Base-by-base conservation (phyloP, 2,888 invertebrate genomes). In the Escarpia spicata region DNA sequence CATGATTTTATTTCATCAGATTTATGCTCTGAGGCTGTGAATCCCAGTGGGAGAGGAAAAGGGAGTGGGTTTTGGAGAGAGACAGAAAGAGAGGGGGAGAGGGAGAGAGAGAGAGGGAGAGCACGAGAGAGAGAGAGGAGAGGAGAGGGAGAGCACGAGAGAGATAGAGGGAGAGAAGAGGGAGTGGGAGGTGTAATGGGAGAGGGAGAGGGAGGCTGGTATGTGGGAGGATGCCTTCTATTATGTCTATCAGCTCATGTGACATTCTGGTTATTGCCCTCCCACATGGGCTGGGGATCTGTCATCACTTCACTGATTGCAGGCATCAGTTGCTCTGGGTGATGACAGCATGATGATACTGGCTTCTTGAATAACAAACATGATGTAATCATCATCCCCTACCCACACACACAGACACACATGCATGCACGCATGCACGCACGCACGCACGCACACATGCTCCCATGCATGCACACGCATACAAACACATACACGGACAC, bases 91-190 rank as follows among this genome's bases (percentile, higher is more conserved):
- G 45, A 31, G n/a, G 26, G 43, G 90, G 90, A 44, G 43, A 92
- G 37, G 90, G 43, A 92, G 1, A 43, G 26, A 91, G 91, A 45
- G 92, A 92, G 10, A 43, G 43, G 89, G 44, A 92, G 60, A 52
- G 89, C n/a, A 4, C 45, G 90, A 58, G 92, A 92, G 44, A 92
- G 15, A 58, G 90, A 93, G 19, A 92, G 45, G 75, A 12, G 75
- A 26, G 75, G 26, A 58, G 89, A 92, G n/a, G 9, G 52, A 10
- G 43, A 26, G 3, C 8, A 10, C 9, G 75, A 58, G 26, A 58
- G 45, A 8, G 45, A 9, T 3, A 45, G 45, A 8, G 45, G 45
- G 45, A 45, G 45, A 9, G 45, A 10, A 10, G 45, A 45, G 45
- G 6, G 45, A 45, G 45, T 45, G 45, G 45, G 45, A 45, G 45